Evolutionary conservation across 2,888 invertebrate genomes (phyloP).

Genomic region (Sinodicranocentrus sp.): DNA sequence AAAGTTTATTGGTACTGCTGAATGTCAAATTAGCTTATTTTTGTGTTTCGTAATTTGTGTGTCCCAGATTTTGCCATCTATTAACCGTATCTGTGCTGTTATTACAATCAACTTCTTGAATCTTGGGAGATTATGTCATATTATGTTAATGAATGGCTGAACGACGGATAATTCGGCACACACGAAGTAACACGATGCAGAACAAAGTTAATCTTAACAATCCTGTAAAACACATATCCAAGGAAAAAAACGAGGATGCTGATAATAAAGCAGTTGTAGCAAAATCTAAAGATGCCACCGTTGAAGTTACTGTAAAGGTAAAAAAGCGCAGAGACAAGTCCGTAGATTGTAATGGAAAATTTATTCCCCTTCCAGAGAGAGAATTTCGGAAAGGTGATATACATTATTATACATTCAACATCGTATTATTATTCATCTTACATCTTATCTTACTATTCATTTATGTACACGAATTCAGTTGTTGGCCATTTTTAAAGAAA

Average conservation of each 20-base stretch:
- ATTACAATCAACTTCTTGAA: too few relatives aligned
- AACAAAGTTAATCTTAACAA: neutral
- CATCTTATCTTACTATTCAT: too few relatives aligned
- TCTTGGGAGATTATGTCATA: neutral
- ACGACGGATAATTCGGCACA: neutral
- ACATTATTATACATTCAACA: too few relatives aligned
- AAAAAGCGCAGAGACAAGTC: slow-evolving; percentile 60
- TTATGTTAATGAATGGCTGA: neutral
- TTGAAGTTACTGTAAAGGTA: slow-evolving; percentile 66
- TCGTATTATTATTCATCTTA: too few relatives aligned
- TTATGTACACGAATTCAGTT: too few relatives aligned
- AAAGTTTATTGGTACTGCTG: too few relatives aligned
- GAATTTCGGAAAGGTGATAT: slow-evolving; percentile 40
- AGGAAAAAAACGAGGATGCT: slow-evolving; percentile 25
- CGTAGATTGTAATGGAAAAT: neutral
- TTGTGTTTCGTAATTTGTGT: too few relatives aligned
- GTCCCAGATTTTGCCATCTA: too few relatives aligned
- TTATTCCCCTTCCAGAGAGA: slow-evolving; percentile 26
- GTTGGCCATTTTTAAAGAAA: neutral
- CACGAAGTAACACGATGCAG: neutral
- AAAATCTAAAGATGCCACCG: slow-evolving; percentile 58
- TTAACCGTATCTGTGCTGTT: too few relatives aligned
- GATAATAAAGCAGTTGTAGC: slow-evolving; percentile 25
- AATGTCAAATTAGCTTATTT: too few relatives aligned
- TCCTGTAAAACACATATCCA: too few relatives aligned